These are phyloP conservation scores for Peromyscus melanophrys DNA, from an alignment of 2,797 vertebrate species.

Conservation along the genomic window DNA sequence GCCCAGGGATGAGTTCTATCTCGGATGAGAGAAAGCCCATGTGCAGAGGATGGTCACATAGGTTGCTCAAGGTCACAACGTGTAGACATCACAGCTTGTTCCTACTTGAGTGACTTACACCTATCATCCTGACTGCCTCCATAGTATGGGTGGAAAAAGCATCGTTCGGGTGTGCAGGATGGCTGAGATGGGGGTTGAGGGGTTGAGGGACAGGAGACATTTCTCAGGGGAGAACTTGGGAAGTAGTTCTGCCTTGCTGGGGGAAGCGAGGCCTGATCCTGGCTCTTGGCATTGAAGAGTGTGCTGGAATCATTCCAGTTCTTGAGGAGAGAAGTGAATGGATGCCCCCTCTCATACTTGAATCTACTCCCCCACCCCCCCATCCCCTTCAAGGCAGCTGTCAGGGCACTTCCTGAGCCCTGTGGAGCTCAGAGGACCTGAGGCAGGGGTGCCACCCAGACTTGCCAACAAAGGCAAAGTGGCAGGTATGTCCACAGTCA, in stretches of 20 bases:
- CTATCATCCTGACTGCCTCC: neutral
- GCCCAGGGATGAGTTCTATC: neutral
- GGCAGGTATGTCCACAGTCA: neutral
- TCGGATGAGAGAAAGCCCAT: fast-evolving
- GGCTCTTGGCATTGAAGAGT: no score
- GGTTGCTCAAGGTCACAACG: neutral
- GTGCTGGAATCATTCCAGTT: neutral
- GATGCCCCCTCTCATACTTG: neutral
- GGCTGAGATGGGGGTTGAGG: neutral
- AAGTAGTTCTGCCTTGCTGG: neutral
- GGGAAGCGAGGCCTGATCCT: neutral
- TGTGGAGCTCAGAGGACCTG: neutral
- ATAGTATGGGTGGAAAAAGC: no score
- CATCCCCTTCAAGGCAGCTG: neutral
- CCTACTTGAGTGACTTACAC: neutral
- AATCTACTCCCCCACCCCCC: no score
- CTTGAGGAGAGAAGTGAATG: neutral
- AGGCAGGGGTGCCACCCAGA: neutral
- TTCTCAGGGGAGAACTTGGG: neutral
- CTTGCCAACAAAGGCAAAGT: neutral
- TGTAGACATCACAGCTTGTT: neutral
- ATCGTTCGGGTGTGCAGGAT: fast-evolving
- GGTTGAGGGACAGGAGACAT: fast-evolving
- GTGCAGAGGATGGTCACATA: fast-evolving
- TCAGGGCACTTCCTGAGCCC: fast-evolving